Evolutionary conservation across 37 sponge, comb jelly and placozoan genomes (phyloP), one percentile per base, ranked within the genome.

Genomic region (Ephydatia muelleri): DNA sequence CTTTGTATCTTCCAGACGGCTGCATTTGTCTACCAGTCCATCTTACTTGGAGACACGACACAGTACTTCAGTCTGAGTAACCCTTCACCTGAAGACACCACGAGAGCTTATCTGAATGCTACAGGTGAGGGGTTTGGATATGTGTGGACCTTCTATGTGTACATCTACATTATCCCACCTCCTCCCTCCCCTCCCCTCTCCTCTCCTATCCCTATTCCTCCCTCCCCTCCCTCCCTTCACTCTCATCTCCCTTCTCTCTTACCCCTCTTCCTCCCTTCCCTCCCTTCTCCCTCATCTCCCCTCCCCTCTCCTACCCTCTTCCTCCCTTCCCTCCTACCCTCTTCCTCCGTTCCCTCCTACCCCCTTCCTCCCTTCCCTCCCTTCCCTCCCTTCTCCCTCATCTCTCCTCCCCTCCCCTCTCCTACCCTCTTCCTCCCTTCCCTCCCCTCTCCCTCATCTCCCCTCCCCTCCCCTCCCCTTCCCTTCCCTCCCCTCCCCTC

Each of bases 11-110:
- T 27, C 22, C 5, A 78, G 29, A 30, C 70, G 27, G 27, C 29
- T 30, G 29, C 29, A 29, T 29, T 69, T 69, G 70, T 26, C 70
- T 64, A 65, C 32, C 93, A 89, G 67, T 80, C 90, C 19, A 49
- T 89, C 13, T 8, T 93, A 1, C 73, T 93, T 25, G 93, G 93
- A 28, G 49, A 39, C 21, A 65, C 89, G 48, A 72, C 82, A 43
- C 75, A 93, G 26, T 93, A 83, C 67, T 93, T 93, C 73, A 83
- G 29, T 5, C 70, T 69, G 5, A 38, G 29, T 8, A 69, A 69
- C 5, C 40, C 48, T 30, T 78, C 78, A 3, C 3, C 43, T 35
- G 57, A 36, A n/a, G 48, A 39, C 26, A 78, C 78, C 3, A 31
- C 8, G 29, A 69, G 8, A 11, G 29, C 70, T 29, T 30, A 29